Evolutionary conservation across 2,888 invertebrate species (phyloP).

Genomic region (Scaptomyza cyrtandrae): DNA sequence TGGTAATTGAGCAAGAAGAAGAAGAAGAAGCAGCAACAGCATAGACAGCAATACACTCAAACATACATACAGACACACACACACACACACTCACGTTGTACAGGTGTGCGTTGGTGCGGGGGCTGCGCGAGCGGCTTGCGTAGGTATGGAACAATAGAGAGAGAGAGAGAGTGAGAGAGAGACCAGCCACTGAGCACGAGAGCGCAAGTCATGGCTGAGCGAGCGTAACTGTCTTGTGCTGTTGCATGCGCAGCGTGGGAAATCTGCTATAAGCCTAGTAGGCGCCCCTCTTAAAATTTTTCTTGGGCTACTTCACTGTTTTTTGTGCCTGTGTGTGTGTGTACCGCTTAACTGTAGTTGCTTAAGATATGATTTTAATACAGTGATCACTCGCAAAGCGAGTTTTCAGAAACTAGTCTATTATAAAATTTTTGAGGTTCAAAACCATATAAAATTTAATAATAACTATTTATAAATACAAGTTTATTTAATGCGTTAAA

Average conservation of each 20-base stretch:
- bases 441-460: background rate
- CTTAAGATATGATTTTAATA: constrained; percentile 6
- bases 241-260: constrained; percentile 70
- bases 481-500: too few relatives aligned
- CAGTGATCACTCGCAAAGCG: constrained; percentile 2
- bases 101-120: constrained; percentile 63
- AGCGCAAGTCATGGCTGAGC: constrained; percentile 65
- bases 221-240: constrained; percentile 68
- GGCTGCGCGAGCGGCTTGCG: constrained; percentile 58
- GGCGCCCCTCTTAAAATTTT: constrained; percentile 21
- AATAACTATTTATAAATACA: too few relatives aligned
- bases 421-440: too few relatives aligned
- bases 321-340: constrained; percentile 3
- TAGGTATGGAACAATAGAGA: constrained; percentile 52
- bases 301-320: constrained; percentile 37
- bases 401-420: too few relatives aligned
- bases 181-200: constrained; percentile 34
- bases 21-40: constrained; percentile 46
- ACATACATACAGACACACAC: constrained; percentile 23
- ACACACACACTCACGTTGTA: constrained; percentile 18
- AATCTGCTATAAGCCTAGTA: constrained; percentile 45
- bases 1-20: constrained; percentile 69
- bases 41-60: constrained; percentile 27
- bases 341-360: constrained; percentile 27
- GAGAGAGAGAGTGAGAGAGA: constrained; percentile 10